Evolutionary conservation across 1,140 invertebrate species (phyloP), one percentile per base, ranked within the genome.

Genomic region (Drosophila seguyi): DNA sequence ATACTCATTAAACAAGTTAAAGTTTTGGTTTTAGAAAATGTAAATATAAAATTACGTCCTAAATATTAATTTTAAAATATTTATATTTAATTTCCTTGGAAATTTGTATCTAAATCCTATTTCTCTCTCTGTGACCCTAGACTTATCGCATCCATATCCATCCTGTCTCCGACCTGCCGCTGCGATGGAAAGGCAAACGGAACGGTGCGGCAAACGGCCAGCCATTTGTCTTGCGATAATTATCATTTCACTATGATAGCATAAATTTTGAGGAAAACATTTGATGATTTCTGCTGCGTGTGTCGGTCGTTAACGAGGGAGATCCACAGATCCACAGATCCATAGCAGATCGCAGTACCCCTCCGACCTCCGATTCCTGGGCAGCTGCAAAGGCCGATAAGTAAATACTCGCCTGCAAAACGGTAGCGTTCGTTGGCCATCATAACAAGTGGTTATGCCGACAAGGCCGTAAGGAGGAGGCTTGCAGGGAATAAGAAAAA

Each of bases 181-280:
- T 72, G 68, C 39, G 68, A 50, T 50, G 52, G 68, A 72, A 72
- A 77, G 75, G 34, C 42, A 57, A 77, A 61, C 65, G 65, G 61
- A 27, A 62, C 58, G 58, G 61, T 50, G 65, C 65, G 44, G 65
- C 65, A 38, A 76, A 66, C 75, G 61, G 56, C 75, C 59, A 76
- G 83, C 83, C 83, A 87, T 87, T 87, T 87, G 83, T 87, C 83
- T 88, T 87, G 82, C 82, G 83, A 87, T 87, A 87, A 87, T 87
- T 87, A 87, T 87, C 79, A 87, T 87, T 87, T 83, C 84, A 83
- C 79, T 88, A 67, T 87, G 83, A 87, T 87, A 87, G 84, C 83
- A 87, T 87, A 84, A 87, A 84, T 87, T 87, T 88, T 78, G 62
- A 88, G 61, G 63, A 83, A 83, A 77, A 59, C 83, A 88, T 78